These are phyloP conservation scores for Anadara kagoshimensis DNA, from an alignment of 1,140 invertebrate species.

Conservation along the genomic window DNA sequence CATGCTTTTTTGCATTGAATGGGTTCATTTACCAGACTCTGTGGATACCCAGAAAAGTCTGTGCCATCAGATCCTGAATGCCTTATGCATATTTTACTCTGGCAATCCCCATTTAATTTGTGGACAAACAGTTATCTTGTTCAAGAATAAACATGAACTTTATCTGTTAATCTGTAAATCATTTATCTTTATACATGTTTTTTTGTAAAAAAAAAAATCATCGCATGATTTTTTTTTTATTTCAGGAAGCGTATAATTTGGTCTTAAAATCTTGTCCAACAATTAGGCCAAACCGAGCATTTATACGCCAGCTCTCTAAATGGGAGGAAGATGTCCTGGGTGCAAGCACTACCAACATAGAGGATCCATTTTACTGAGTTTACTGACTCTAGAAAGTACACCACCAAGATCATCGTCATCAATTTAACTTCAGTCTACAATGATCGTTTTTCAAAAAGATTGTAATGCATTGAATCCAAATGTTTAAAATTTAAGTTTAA, in stretches of 20 bases:
- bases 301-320: slow-evolving; percentile 62
- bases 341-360: slow-evolving; percentile 52
- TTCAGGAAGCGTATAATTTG: slow-evolving; percentile 66
- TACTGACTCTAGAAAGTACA: background rate
- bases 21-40: too few relatives aligned
- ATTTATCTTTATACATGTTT: background rate
- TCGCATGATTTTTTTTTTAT: slow-evolving; percentile 17
- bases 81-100: too few relatives aligned
- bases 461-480: too few relatives aligned
- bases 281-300: slow-evolving; percentile 66
- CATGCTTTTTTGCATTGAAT: too few relatives aligned
- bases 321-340: slow-evolving; percentile 60
- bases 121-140: background rate
- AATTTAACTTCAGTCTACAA: too few relatives aligned
- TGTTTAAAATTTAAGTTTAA: too few relatives aligned
- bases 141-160: background rate
- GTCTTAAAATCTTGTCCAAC: slow-evolving; percentile 53
- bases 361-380: slow-evolving; percentile 58
- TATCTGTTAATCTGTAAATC: background rate
- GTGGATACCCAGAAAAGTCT: too few relatives aligned
- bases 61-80: too few relatives aligned
- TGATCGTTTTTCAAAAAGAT: too few relatives aligned
- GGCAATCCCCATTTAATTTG: too few relatives aligned
- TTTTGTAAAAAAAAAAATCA: background rate
- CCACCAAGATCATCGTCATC: too few relatives aligned